Conservation (phyloP, 2,113 vertebrate genomes). For the Atherinomorus stipes region DNA sequence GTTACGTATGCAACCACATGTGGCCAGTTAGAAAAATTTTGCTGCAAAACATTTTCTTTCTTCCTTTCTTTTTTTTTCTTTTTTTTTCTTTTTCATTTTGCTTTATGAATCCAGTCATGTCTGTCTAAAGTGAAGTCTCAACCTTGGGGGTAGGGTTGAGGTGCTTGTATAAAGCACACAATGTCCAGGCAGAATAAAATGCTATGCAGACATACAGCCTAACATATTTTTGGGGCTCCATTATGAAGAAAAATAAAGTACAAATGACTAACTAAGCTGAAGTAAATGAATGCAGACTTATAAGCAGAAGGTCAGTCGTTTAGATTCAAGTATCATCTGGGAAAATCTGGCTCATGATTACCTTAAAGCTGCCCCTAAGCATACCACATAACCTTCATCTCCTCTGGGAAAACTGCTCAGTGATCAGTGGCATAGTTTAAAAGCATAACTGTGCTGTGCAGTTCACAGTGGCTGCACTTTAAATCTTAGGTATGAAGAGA, state of each 20-base stretch:
- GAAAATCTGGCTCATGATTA: constrained; percentile 50
- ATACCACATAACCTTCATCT: constrained; percentile 40
- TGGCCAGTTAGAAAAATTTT: no score
- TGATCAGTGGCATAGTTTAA: constrained; percentile 29
- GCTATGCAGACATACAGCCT: neutral
- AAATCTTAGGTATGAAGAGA: constrained; percentile 16
- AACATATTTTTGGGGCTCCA: neutral
- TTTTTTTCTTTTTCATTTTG: no score
- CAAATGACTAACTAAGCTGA: neutral
- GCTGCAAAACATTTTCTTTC: no score
- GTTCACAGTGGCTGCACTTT: constrained; percentile 34
- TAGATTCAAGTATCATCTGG: constrained; percentile 42
- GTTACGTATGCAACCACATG: no score
- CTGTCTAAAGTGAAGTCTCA: no score
- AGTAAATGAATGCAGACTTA: constrained; percentile 1
- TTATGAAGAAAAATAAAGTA: neutral
- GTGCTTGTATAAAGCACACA: no score
- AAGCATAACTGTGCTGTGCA: constrained; percentile 28
- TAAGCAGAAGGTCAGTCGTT: constrained; percentile 37
- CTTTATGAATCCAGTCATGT: no score
- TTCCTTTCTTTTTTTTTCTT: no score
- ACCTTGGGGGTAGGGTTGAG: no score
- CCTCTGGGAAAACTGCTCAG: constrained; percentile 22
- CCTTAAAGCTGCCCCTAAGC: constrained; percentile 58
- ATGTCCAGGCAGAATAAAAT: neutral